Evolutionary conservation across 2,113 vertebrate species (phyloP), one percentile per base, ranked within the genome.

Genomic region (Taxidea taxus): DNA sequence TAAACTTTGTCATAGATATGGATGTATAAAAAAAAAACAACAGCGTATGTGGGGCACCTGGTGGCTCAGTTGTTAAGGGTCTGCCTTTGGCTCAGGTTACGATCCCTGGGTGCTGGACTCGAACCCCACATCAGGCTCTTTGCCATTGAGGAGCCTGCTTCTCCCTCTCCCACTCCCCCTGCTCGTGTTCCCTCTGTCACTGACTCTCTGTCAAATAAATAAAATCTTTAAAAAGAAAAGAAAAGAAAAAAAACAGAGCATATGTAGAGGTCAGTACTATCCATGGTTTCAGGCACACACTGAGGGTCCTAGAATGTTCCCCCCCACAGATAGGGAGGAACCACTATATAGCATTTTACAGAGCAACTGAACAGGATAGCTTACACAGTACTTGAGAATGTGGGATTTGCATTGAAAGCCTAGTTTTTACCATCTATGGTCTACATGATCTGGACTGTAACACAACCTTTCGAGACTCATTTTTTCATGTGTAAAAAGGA

Each of bases 301-400:
- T 77, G 74, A 47, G 6, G 72, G 42, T 75, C 72, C 16, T 44
- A 7, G 72, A 47, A 25, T 44, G 27, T 31, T 7, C 29, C 74
- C 42, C 42, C 42, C 74, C 42, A 18, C 27, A 31, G 27, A 18
- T 9, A 75, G 27, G 27, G 7, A 18, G 7, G 74, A 47, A 31
- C 23, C 8, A 47, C 27, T 47, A 4, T 10, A n/a, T 0, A 29
- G 29, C 0, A 20, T 20, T 91, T 60, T 56, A 47, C 8, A 21
- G 21, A 16, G 6, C 70, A 93, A 15, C 42, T 70, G 34, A 23
- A 68, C 16, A 74, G 31, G 2, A 56, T 21, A 68, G 81, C 23
- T 77, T 47, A 27, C 21, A 54, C 12, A 37, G 31, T 39, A 62
- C 42, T 27, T 66, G 27, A 72, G 60, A 56, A 75, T 9, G 49